Conservation (phyloP, 2,113 vertebrate genomes). For the Vimba vimba region DNA sequence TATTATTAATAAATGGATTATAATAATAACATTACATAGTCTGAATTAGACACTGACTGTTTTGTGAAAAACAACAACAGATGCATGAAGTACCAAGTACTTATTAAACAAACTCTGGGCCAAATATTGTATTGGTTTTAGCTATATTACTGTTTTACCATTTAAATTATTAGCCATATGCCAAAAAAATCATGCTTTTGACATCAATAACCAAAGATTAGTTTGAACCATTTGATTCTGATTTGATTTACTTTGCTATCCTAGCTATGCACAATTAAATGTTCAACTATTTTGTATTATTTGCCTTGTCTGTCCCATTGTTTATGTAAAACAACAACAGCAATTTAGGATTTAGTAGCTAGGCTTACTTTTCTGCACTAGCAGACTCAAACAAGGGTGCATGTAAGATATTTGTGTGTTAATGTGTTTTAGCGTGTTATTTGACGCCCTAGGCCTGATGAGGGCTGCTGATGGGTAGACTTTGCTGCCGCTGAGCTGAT, state of each 20-base stretch:
- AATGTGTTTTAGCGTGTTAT: slow-evolving; percentile 27
- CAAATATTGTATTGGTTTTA: background rate
- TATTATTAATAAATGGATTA: too few relatives aligned
- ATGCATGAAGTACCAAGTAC: too few relatives aligned
- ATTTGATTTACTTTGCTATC: background rate
- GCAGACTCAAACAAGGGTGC: background rate
- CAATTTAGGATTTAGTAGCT: background rate
- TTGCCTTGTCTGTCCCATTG: background rate
- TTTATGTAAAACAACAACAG: too few relatives aligned
- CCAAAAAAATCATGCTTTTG: background rate
- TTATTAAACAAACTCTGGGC: background rate
- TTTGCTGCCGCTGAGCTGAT: slow-evolving; percentile 6
- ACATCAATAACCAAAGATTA: background rate
- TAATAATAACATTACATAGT: too few relatives aligned
- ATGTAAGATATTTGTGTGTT: slow-evolving; percentile 13
- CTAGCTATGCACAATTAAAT: background rate
- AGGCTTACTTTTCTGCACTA: background rate
- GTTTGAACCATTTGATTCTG: background rate
- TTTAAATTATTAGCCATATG: background rate
- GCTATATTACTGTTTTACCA: background rate
- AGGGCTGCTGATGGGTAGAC: slow-evolving; percentile 35
- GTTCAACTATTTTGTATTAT: background rate
- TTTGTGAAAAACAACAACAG: too few relatives aligned
- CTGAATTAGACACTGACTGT: too few relatives aligned
- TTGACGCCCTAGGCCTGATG: slow-evolving; percentile 22